phyloP scores from a whole-genome alignment of 2,113 vertebrate species.

The Eira barbara region DNA sequence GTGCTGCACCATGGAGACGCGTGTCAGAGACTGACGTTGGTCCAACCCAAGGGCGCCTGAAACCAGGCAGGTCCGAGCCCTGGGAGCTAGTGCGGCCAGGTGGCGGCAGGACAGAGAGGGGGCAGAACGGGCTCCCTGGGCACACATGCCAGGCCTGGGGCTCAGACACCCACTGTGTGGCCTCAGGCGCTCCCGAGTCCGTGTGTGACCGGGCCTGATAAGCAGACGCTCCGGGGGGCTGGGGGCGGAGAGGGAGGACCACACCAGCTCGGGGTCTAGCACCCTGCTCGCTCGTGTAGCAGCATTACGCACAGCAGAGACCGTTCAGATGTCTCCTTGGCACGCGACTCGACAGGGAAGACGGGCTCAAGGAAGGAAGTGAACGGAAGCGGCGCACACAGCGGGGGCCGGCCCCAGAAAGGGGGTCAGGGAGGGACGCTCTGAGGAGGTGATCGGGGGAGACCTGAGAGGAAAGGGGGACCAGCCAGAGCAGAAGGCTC shows the following conservation, averaged over 20 bases:
- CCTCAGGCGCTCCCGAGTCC: not conserved
- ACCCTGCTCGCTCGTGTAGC: not conserved
- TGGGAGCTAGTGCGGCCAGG: accelerated
- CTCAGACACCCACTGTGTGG: not conserved
- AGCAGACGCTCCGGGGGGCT: accelerated
- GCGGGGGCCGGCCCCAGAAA: not conserved
- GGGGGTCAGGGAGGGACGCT: not conserved
- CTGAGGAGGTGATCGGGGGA: accelerated
- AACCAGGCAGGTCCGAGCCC: not conserved
- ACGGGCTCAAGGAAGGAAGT: not conserved
- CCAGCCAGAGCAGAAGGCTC: no score
- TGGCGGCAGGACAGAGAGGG: no score
- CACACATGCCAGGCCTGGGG: not conserved
- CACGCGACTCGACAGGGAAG: not conserved
- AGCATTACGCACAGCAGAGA: accelerated
- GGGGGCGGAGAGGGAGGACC: not conserved
- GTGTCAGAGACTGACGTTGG: accelerated
- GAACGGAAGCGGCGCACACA: no score
- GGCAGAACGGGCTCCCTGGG: not conserved
- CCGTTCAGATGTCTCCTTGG: accelerated
- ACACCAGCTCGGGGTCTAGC: accelerated
- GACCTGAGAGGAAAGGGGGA: not conserved
- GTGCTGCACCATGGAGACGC: accelerated
- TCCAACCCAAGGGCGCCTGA: no score
- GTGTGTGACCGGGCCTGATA: not conserved